A percentile compares a stretch with the other conserved stretches of the same genome.
Conservation (phyloP, 2,888 invertebrate species). For the Caradrina kadenii region DNA sequence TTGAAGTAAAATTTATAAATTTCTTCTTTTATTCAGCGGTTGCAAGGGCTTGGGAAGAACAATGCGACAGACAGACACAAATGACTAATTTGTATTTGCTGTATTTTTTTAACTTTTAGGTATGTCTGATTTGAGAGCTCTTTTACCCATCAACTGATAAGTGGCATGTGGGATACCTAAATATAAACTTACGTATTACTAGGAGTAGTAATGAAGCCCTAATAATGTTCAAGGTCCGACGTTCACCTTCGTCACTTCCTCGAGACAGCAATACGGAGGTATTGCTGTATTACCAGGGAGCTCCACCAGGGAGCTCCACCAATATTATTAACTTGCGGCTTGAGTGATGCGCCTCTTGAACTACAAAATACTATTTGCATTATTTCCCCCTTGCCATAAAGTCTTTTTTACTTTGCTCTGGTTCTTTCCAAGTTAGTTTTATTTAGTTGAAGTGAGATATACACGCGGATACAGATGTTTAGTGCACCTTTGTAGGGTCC, state of each 20-base stretch:
- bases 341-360: slow-evolving; percentile 11
- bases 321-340: slow-evolving; percentile 10
- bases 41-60: too few species aligned
- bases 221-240: not conserved
- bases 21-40: too few species aligned
- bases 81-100: too few species aligned
- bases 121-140: too few species aligned
- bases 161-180: too few species aligned
- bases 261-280: slow-evolving; percentile 9
- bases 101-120: too few species aligned
- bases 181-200: not conserved
- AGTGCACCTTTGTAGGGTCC: slow-evolving; percentile 3
- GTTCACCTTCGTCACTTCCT: slow-evolving; percentile 29
- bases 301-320: not conserved
- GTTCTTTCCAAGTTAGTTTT: not conserved
- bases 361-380: not conserved
- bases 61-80: too few species aligned
- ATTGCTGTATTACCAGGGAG: too few species aligned
- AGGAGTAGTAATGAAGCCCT: not conserved
- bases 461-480: not conserved
- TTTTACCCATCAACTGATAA: too few species aligned
- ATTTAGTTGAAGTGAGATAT: not conserved
- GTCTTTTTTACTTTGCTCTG: slow-evolving; percentile 2
- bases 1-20: too few species aligned
- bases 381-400: not conserved